Base-by-base conservation (phyloP, 2,113 vertebrate genomes). In the Hoplias malabaricus region DNA sequence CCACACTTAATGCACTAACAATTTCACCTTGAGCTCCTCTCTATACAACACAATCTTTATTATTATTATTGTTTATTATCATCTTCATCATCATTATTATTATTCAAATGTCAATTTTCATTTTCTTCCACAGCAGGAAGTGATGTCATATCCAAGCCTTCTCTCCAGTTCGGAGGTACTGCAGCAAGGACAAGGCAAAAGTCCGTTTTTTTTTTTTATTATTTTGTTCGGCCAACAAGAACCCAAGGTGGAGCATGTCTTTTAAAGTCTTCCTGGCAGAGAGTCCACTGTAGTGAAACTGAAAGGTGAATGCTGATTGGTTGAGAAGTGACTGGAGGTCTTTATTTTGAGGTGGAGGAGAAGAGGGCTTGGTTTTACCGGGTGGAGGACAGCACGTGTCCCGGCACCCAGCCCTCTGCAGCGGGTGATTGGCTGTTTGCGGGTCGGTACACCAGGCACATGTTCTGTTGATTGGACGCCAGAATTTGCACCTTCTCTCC, bases 401-500 rank as follows among this genome's bases (percentile, higher is more conserved):
- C 95, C 0, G 97, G 94, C 78, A 99, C 96, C 98, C 98, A 99
- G 93, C 98, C 98, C 89, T 99, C 96, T 0, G 98, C 98, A 0
- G 98, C 96, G 0, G 97, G 96, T 1, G 96, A 98, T 40, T 94
- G 94, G 80, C 95, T 94, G 0, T 95, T 97, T 69, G 96, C 96
- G 0, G 98, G 96, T 82, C 98, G 93, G 90, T 96, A 97, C 56
- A 99, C 98, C 90, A 99, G 93, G 89, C 94, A 96, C 95, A 98
- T 97, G 81, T 96, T 98, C 91, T 99, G 98, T 92, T 99, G 98
- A 90, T 99, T 98, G 90, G 96, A 85, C 34, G 96, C 93, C 83
- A 99, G 93, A 82, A 99, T 94, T 92, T 99, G 98, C 73, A 99
- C 97, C 86, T 94, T 93, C 89, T 99, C 96, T 1, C 96, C 98